Percentiles rank a stretch among this genome's conserved stretches.
These are phyloP conservation scores for Spodoptera picta DNA, from an alignment of 2,888 invertebrate genomes.

Conservation along the genomic window DNA sequence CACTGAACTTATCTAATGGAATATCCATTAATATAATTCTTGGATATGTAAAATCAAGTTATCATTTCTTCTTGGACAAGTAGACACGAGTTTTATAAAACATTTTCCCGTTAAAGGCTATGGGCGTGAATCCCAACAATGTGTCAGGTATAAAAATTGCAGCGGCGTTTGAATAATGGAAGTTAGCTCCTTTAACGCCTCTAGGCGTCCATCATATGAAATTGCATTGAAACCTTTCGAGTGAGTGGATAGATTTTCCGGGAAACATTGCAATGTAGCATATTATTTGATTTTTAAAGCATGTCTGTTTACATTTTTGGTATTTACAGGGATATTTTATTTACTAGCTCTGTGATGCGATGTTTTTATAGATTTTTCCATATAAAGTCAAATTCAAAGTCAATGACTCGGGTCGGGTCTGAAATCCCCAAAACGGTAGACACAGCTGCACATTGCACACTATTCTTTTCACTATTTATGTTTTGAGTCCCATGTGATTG, in stretches of 20 bases:
- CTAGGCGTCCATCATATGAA: slow-evolving; percentile 19
- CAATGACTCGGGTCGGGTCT: no score
- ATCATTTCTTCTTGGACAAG: slow-evolving; percentile 1
- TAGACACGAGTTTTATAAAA: slow-evolving; percentile 4
- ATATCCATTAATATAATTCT: background rate
- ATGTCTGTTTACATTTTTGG: no score
- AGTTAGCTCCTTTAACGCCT: slow-evolving; percentile 10
- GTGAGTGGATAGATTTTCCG: background rate
- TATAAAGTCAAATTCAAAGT: no score
- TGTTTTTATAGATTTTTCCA: no score
- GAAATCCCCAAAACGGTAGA: no score
- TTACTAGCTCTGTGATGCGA: no score
- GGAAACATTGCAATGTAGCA: background rate
- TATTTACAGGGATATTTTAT: no score
- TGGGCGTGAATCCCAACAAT: slow-evolving; percentile 18
- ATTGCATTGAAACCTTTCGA: slow-evolving; percentile 18
- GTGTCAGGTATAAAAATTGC: slow-evolving; percentile 34
- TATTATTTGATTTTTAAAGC: slow-evolving; percentile 1
- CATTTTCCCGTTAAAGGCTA: slow-evolving; percentile 4
- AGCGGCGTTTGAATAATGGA: slow-evolving; percentile 32
- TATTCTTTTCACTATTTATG: no score
- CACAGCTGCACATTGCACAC: no score
- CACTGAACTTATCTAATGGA: background rate
- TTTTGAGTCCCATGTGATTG: no score
- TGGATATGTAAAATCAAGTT: background rate